A percentile compares a stretch with the other conserved stretches of the same genome.
These are phyloP conservation scores for Apamea epomidion DNA, from an alignment of 2,888 invertebrate genomes.

Conservation along the genomic window DNA sequence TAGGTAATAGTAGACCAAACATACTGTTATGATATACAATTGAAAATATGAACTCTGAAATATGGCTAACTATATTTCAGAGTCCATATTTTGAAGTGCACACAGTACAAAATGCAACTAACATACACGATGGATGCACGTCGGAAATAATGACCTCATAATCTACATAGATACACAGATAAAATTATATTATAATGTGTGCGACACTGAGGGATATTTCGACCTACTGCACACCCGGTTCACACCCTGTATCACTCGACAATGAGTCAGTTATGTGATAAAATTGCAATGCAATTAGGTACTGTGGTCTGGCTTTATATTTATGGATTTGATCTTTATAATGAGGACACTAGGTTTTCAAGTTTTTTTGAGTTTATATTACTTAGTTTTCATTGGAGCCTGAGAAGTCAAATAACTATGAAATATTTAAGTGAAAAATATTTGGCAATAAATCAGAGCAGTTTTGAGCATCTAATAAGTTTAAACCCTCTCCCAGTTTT, in stretches of 20 bases:
- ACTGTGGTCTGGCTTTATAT: not conserved
- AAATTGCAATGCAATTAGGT: constrained; percentile 8
- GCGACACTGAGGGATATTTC: constrained; percentile 11
- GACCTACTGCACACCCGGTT: constrained; percentile 14
- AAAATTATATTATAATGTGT: constrained; percentile 26
- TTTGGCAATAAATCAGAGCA: no score
- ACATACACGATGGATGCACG: constrained; percentile 43
- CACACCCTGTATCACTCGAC: not conserved
- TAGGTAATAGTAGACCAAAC: not conserved
- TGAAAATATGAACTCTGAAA: not conserved
- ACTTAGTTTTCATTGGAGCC: not conserved
- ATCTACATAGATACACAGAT: constrained; percentile 42
- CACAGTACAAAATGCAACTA: constrained; percentile 35
- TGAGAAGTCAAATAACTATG: not conserved
- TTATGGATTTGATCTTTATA: not conserved
- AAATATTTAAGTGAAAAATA: not conserved
- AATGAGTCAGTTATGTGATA: constrained; percentile 34
- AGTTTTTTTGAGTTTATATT: not conserved
- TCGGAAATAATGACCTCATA: constrained; percentile 58
- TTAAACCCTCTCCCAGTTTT: not conserved
- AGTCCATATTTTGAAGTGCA: constrained; percentile 13
- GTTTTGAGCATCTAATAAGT: not conserved
- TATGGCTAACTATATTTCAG: no score
- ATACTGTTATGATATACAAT: not conserved
- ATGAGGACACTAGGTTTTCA: not conserved